phyloP scores from a whole-genome alignment of 53 echinoderm and acorn worm species.

The Patiria pectinifera region DNA sequence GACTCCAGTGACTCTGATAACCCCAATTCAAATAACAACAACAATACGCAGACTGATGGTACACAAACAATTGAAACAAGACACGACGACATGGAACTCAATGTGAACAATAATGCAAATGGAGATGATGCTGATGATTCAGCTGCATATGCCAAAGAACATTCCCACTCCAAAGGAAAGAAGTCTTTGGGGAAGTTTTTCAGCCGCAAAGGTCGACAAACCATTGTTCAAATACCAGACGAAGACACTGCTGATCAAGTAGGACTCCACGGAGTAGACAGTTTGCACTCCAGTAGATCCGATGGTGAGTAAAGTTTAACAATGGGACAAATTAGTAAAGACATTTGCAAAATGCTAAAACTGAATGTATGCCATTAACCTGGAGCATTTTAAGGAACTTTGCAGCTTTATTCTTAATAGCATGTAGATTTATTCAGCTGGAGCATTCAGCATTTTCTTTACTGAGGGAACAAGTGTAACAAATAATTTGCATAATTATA shows the following conservation, averaged over 20 bases:
- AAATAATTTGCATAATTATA: not conserved
- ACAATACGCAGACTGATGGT: slow-evolving; percentile 71
- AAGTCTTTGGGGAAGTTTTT: slow-evolving; percentile 85
- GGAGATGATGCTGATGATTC: slow-evolving; percentile 68
- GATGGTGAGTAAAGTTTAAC: slow-evolving; percentile 33
- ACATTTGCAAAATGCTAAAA: not conserved
- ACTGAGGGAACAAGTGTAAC: not conserved
- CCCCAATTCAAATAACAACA: slow-evolving; percentile 90
- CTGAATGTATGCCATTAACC: not conserved
- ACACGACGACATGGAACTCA: slow-evolving; percentile 60
- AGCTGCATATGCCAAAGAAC: slow-evolving; percentile 70
- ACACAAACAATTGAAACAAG: slow-evolving; percentile 5
- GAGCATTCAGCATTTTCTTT: not conserved
- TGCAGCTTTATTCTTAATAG: not conserved
- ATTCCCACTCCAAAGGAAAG: slow-evolving; percentile 70
- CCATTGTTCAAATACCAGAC: slow-evolving; percentile 91
- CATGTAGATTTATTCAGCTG: not conserved
- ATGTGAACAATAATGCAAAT: slow-evolving; percentile 93
- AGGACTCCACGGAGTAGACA: not conserved
- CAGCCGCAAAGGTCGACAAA: slow-evolving; percentile 78
- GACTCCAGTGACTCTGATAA: slow-evolving; percentile 64
- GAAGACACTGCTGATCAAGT: slow-evolving; percentile 32
- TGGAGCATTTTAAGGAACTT: too few species aligned
- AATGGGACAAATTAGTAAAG: not conserved
- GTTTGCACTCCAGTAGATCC: slow-evolving; percentile 19